Evolutionary conservation across 1,140 invertebrate species (phyloP).

Genomic region (Macrobrachium nipponense): DNA sequence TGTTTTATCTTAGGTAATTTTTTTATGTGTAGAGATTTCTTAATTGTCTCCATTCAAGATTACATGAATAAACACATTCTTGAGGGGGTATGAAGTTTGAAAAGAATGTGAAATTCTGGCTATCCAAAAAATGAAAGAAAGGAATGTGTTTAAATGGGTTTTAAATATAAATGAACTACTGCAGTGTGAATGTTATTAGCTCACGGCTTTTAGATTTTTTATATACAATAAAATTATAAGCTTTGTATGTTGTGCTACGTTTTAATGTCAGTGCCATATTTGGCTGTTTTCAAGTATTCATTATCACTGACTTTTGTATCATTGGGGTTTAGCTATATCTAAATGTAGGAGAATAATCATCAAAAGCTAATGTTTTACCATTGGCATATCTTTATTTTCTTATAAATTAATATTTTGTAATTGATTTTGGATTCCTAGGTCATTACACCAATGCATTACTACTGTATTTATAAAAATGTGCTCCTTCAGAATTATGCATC

Average conservation of each 20-base stretch:
- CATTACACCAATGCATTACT: not conserved
- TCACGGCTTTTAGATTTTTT: not conserved
- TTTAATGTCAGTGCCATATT: not conserved
- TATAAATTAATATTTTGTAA: not conserved
- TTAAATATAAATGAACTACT: not conserved
- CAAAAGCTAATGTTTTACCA: not conserved
- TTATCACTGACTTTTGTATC: not conserved
- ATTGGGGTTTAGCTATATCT: not conserved
- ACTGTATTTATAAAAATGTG: not conserved
- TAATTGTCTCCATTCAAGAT: too few species aligned
- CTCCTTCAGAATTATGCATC: slow-evolving; percentile 31
- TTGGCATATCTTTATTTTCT: not conserved
- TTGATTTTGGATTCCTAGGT: not conserved
- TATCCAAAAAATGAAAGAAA: too few species aligned
- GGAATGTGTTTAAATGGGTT: too few species aligned
- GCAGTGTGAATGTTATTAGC: not conserved
- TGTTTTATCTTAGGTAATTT: too few species aligned
- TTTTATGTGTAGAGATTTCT: too few species aligned
- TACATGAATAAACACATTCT: too few species aligned
- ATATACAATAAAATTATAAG: not conserved
- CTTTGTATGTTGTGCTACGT: too few species aligned
- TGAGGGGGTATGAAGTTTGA: too few species aligned
- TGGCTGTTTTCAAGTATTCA: not conserved
- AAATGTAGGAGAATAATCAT: too few species aligned
- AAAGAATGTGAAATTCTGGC: too few species aligned